A percentile compares a stretch with the other conserved stretches of the same genome.
phyloP scores from a whole-genome alignment of 2,888 invertebrate genomes.

The Rhingia rostrata region DNA sequence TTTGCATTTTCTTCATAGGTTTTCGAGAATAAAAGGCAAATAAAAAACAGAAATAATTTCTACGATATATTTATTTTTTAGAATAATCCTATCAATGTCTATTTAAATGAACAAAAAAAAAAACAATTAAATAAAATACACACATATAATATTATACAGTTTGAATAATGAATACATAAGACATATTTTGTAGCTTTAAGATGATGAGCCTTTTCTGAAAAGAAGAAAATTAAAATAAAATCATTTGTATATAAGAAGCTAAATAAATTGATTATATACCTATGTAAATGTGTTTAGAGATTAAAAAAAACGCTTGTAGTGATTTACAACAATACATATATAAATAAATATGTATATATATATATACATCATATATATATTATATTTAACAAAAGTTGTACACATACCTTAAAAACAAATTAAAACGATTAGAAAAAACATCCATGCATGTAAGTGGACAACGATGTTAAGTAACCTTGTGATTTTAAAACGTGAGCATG shows the following conservation, averaged over 20 bases:
- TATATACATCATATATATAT: slow-evolving; percentile 10
- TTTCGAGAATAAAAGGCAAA: slow-evolving; percentile 38
- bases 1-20: slow-evolving; percentile 17
- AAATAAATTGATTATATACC: slow-evolving; percentile 64
- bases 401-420: slow-evolving; percentile 38
- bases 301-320: slow-evolving; percentile 67
- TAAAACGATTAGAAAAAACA: neutral
- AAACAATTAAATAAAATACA: slow-evolving; percentile 54
- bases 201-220: slow-evolving; percentile 74
- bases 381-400: slow-evolving; percentile 49
- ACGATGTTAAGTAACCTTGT: too few species aligned
- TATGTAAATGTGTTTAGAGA: slow-evolving; percentile 56
- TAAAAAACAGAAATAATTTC: slow-evolving; percentile 47
- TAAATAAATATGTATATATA: slow-evolving; percentile 22
- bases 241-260: slow-evolving; percentile 67
- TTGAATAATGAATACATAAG: slow-evolving; percentile 69
- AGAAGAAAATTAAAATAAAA: slow-evolving; percentile 59
- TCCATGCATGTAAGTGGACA: too few species aligned
- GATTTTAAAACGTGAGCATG: too few species aligned
- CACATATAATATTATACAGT: slow-evolving; percentile 48
- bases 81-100: slow-evolving; percentile 73
- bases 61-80: slow-evolving; percentile 49
- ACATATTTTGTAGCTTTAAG: slow-evolving; percentile 74
- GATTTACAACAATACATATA: slow-evolving; percentile 65
- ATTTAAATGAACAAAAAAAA: slow-evolving; percentile 56